phyloP scores from a whole-genome alignment of 1,140 invertebrate genomes.

The Portunus trituberculatus region DNA sequence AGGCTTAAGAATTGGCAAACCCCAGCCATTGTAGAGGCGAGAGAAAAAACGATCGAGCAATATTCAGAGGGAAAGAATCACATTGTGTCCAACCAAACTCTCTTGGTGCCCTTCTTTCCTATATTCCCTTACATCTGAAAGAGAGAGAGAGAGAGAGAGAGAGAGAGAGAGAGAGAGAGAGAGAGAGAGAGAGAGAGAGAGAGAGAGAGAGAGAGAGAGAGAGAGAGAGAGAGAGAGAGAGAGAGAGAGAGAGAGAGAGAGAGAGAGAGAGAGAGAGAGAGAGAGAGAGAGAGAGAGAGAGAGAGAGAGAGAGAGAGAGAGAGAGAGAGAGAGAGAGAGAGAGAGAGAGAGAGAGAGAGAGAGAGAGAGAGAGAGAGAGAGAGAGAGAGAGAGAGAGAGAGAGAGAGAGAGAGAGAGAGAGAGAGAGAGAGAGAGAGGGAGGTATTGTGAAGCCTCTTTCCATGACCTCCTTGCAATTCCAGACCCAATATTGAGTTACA shows the following conservation, averaged over 20 bases:
- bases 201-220: too few species aligned
- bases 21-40: not conserved
- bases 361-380: not conserved
- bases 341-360: not conserved
- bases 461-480: too few species aligned
- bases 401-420: not conserved
- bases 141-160: not conserved
- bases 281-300: not conserved
- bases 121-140: not conserved
- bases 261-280: too few species aligned
- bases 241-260: too few species aligned
- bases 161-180: not conserved
- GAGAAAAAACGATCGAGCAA: constrained; percentile 13
- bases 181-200: too few species aligned
- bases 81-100: constrained; percentile 5
- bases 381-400: not conserved
- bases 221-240: too few species aligned
- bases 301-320: not conserved
- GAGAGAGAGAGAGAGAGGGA: too few species aligned
- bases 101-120: not conserved
- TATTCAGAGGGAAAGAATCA: constrained; percentile 12
- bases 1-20: constrained; percentile 10
- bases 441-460: too few species aligned
- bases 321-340: not conserved
- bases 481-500: too few species aligned